Percentiles rank a stretch among this genome's conserved stretches.
Evolutionary conservation across 2,113 vertebrate genomes (phyloP).

Genomic region (Hiodon tergisus): DNA sequence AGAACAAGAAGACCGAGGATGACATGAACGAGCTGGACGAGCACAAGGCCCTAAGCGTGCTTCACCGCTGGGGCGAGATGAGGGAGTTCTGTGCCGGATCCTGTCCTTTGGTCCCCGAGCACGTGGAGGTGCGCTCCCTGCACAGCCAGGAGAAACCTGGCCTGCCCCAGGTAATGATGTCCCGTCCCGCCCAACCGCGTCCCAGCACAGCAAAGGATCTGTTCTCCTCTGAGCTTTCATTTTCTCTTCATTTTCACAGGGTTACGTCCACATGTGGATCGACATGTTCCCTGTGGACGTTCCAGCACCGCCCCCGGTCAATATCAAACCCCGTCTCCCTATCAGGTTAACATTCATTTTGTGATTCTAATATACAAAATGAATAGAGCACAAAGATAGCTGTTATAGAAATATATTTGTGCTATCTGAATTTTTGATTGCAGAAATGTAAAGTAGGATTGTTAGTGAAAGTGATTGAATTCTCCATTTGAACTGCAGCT

Average conservation of each 20-base stretch:
- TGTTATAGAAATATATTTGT: too few species aligned
- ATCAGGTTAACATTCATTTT: constrained; percentile 59
- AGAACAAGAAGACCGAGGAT: constrained; percentile 55
- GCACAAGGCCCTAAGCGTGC: constrained; percentile 75
- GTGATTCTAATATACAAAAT: neutral
- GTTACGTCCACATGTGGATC: constrained; percentile 89
- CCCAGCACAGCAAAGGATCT: neutral
- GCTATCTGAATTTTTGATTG: too few species aligned
- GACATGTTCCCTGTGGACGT: constrained; percentile 88
- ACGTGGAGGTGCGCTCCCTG: constrained; percentile 78
- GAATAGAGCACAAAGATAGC: too few species aligned
- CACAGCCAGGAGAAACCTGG: constrained; percentile 69
- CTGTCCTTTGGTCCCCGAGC: constrained; percentile 77
- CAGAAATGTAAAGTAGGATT: neutral
- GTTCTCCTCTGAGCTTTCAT: constrained; percentile 15
- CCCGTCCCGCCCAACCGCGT: neutral
- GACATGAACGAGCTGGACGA: constrained; percentile 67
- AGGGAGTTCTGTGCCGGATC: constrained; percentile 66
- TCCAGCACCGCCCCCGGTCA: constrained; percentile 74
- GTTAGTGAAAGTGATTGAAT: neutral
- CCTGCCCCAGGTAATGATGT: constrained; percentile 72
- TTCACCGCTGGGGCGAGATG: constrained; percentile 84
- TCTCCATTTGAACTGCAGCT: constrained; percentile 57
- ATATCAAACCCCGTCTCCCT: constrained; percentile 84
- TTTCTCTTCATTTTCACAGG: constrained; percentile 54